Conservation (phyloP, 1,140 invertebrate species). For the Arctopsyche grandis region DNA sequence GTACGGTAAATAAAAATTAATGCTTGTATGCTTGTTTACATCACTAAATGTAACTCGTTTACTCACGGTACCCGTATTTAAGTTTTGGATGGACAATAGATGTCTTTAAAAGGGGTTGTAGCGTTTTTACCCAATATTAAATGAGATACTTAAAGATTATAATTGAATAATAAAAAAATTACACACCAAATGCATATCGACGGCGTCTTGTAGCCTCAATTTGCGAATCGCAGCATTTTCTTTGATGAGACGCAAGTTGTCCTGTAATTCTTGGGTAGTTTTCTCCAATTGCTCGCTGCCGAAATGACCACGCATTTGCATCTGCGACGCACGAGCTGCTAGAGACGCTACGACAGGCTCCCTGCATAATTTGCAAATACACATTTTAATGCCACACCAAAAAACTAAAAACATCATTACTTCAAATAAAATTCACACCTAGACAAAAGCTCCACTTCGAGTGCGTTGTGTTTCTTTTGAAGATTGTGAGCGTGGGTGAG, state of each 20-base stretch:
- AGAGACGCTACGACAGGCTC: conserved; percentile 83
- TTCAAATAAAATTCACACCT: conserved; percentile 55
- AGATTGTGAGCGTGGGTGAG: conserved; percentile 93
- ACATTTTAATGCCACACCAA: background rate
- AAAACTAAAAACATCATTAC: background rate
- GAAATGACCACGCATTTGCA: conserved; percentile 87
- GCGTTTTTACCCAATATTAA: too few relatives aligned
- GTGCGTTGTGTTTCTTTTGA: conserved; percentile 93
- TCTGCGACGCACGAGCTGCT: conserved; percentile 76
- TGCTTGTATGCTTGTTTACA: too few relatives aligned
- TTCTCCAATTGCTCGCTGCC: conserved; percentile 77
- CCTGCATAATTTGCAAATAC: conserved; percentile 62
- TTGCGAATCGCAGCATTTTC: conserved; percentile 78
- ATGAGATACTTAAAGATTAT: too few relatives aligned
- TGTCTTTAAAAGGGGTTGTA: too few relatives aligned
- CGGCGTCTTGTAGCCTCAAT: conserved; percentile 79
- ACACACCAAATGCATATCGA: conserved; percentile 83
- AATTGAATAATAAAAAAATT: background rate
- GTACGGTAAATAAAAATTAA: too few relatives aligned
- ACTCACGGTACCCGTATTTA: too few relatives aligned
- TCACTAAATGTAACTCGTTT: too few relatives aligned
- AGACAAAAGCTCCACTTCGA: conserved; percentile 81
- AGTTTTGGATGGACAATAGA: too few relatives aligned
- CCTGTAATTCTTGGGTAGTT: conserved; percentile 72
- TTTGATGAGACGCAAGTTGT: conserved; percentile 72